Evolutionary conservation across 2,797 vertebrate species (phyloP).

Genomic region (Yasuhikotakia modesta): DNA sequence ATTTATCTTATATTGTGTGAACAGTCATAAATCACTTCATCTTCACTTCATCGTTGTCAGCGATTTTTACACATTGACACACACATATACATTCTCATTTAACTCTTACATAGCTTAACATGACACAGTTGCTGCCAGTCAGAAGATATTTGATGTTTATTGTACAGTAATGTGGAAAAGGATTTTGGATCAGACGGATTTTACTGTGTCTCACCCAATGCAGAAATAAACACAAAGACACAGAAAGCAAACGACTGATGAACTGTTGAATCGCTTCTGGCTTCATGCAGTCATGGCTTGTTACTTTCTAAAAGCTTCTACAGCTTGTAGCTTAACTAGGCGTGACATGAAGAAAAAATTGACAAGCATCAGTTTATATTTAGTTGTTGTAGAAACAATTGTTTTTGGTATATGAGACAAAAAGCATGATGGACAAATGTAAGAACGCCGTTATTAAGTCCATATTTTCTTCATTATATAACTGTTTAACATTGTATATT

Average conservation of each 20-base stretch:
- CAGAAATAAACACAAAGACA: background rate
- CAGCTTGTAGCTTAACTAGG: too few species aligned
- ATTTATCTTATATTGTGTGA: slow-evolving; percentile 5
- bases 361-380: slow-evolving; percentile 38
- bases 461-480: too few species aligned
- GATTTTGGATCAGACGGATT: background rate
- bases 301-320: background rate
- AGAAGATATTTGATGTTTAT: background rate
- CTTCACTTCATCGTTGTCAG: slow-evolving; percentile 28
- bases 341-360: background rate
- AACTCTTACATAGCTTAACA: background rate
- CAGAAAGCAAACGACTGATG: background rate
- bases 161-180: background rate
- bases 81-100: background rate
- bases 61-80: background rate
- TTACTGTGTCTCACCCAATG: background rate
- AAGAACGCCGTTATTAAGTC: background rate
- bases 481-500: background rate
- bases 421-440: slow-evolving; percentile 16
- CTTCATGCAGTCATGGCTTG: background rate
- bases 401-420: background rate
- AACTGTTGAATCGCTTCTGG: background rate
- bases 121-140: background rate
- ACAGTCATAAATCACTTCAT: background rate
- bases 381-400: slow-evolving; percentile 15